phyloP scores from a whole-genome alignment of 2,797 vertebrate species.

The Vireo griseus region DNA sequence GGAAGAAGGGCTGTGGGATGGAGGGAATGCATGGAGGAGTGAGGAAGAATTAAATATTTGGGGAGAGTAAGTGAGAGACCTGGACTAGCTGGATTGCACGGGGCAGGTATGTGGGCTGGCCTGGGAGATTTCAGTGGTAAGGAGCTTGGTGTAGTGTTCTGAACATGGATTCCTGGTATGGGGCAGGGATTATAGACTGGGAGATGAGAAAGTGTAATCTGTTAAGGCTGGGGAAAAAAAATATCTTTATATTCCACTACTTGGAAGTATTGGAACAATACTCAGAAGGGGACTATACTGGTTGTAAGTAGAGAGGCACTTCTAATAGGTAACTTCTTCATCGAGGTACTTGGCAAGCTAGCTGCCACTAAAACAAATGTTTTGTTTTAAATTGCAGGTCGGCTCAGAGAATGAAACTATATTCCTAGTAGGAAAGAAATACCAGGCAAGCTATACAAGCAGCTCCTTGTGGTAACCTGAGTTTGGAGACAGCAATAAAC shows the following conservation, averaged over 20 bases:
- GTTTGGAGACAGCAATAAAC: background rate
- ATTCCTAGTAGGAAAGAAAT: background rate
- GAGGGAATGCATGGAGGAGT: background rate
- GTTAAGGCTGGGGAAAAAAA: background rate
- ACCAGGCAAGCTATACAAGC: background rate
- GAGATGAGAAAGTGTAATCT: background rate
- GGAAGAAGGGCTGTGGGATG: background rate
- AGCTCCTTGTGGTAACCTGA: background rate
- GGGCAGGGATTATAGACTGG: background rate
- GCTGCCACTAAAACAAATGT: background rate
- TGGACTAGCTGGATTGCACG: background rate
- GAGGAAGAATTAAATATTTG: background rate
- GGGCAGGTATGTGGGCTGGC: background rate
- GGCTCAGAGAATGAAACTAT: background rate
- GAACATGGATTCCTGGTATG: background rate
- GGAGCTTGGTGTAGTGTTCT: background rate
- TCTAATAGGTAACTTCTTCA: background rate
- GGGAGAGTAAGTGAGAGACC: background rate
- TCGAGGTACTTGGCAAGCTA: background rate
- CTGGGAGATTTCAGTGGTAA: background rate
- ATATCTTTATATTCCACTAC: background rate
- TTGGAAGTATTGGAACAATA: background rate
- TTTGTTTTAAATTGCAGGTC: background rate
- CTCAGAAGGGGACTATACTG: background rate
- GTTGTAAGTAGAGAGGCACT: rapidly evolving